Evolutionary conservation across 2,113 vertebrate species (phyloP), one percentile per base, ranked within the genome.

Genomic region (Rissa tridactyla): DNA sequence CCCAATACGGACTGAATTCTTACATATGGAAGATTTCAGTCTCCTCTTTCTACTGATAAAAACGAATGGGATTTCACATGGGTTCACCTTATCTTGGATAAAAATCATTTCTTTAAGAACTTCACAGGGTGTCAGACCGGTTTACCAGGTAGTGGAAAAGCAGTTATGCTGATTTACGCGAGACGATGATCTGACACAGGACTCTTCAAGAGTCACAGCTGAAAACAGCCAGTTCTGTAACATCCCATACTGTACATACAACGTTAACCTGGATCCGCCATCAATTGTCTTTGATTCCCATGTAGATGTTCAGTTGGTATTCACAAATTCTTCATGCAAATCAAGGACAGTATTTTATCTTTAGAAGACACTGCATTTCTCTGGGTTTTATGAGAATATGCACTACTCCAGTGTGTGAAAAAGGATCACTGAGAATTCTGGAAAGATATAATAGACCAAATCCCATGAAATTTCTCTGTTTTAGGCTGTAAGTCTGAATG

Each of bases 271-370:
- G 49, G 92, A 97, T 86, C 60, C 82, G 66, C 38, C 83, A 68
- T 9, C 82, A 68, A 78, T 49, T 94, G 80, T 26, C 83, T 91
- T 52, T 72, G 66, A 95, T 77, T 92, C 46, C 81, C 54, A 46
- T 82, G 49, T 84, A 86, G 81, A 91, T 84, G 78, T 97, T 96
- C 89, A 61, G 86, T 51, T 86, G 95, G 54, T 92, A 96, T 93
- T 96, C 96, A 97, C 58, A 83, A 97, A 96, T 91, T 83, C 92
- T 96, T 95, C 94, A 96, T 36, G 95, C 86, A 96, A 96, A 98
- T 98, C 95, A 96, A 97, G 94, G 92, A 66, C 70, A 94, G 69
- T 58, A 86, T 96, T 96, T 97, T 97, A 96, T 97, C 97, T 97
- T 96, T 94, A 97, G 93, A 92, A 89, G 94, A 86, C 91, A 96